Evolutionary conservation across 2,797 vertebrate genomes (phyloP).

Genomic region (Ispidina picta): DNA sequence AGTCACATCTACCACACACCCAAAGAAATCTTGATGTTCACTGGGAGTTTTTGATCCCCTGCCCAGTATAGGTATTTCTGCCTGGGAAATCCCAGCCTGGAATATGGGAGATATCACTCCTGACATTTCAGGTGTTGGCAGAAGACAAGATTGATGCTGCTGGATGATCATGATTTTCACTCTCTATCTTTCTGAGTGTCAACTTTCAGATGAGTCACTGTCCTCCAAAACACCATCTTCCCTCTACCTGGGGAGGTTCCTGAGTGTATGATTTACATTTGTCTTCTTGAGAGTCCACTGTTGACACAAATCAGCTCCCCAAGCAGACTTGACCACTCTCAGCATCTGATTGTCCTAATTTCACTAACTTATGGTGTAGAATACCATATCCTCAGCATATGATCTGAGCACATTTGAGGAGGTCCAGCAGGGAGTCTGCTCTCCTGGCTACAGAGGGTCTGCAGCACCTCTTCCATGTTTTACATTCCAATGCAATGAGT

Average conservation of each 20-base stretch:
- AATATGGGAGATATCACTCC: not conserved
- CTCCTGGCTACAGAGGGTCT: not conserved
- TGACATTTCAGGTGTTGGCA: conserved; percentile 2
- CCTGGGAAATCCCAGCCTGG: conserved; percentile 21
- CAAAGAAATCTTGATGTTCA: not conserved
- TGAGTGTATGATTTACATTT: not conserved
- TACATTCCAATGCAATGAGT: not conserved
- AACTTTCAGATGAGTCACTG: not conserved
- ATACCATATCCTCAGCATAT: not conserved
- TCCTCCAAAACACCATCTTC: not conserved
- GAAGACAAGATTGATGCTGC: not conserved
- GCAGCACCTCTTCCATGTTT: not conserved
- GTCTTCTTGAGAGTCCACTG: not conserved
- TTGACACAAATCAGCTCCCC: not conserved
- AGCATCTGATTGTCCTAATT: not conserved
- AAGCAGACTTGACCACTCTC: not conserved
- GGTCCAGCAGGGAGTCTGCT: not conserved
- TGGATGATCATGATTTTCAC: not conserved
- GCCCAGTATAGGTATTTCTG: not conserved
- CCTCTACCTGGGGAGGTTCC: not conserved
- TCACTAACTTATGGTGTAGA: not conserved
- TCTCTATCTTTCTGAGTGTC: not conserved
- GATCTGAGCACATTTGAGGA: not conserved
- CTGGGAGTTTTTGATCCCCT: not conserved
- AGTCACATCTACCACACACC: fast-evolving